These are phyloP conservation scores for Chondrosia reniformis DNA, from an alignment of 37 sponge, comb jelly and placozoan genomes.

Conservation along the genomic window DNA sequence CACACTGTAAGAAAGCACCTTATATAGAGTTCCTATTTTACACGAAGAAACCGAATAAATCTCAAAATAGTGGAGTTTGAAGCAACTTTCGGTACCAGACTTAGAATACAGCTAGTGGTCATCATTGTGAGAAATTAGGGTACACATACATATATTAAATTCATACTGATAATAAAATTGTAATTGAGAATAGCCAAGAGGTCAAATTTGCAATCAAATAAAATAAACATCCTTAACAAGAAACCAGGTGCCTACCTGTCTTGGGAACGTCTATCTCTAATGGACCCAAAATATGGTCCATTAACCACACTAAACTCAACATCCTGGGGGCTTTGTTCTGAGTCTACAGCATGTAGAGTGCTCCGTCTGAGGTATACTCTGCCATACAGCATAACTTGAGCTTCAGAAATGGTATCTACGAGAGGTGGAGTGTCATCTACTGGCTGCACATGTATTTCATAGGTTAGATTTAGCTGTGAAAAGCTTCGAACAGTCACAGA, in stretches of 20 bases:
- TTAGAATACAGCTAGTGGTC: too few species aligned
- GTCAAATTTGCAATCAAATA: too few species aligned
- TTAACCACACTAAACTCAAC: neutral
- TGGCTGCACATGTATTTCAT: conserved; percentile 23
- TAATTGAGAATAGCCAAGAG: too few species aligned
- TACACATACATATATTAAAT: too few species aligned
- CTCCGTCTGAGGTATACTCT: neutral
- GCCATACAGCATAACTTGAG: neutral
- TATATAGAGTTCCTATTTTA: too few species aligned
- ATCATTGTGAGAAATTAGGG: too few species aligned
- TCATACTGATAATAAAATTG: too few species aligned
- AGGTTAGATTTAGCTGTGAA: neutral
- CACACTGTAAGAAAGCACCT: too few species aligned
- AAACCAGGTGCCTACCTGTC: neutral
- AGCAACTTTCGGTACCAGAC: too few species aligned
- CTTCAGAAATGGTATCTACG: neutral
- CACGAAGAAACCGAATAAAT: too few species aligned
- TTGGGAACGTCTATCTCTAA: neutral
- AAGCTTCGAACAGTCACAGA: conserved; percentile 18
- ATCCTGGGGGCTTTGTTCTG: neutral
- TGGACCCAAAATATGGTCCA: neutral
- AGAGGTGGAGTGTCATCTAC: conserved; percentile 55
- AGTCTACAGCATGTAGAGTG: neutral
- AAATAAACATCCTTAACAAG: too few species aligned
- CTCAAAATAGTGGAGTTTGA: too few species aligned